Conservation (phyloP, 2,888 invertebrate genomes). For the Parnassius mnemosyne region DNA sequence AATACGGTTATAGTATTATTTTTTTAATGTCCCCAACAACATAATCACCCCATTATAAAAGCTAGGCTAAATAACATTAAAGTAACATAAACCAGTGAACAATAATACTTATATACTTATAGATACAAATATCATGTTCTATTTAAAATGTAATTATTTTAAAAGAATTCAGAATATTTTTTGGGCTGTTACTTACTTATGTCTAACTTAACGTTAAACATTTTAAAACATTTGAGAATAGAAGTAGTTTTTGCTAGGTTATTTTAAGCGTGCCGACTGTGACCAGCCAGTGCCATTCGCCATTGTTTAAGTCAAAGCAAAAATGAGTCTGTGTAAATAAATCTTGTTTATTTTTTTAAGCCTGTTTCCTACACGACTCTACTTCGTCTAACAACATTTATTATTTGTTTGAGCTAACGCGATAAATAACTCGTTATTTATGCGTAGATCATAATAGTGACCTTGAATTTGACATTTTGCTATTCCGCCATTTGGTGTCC, state of each 20-base stretch:
- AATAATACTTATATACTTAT: no score
- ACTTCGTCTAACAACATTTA: slow-evolving; percentile 3
- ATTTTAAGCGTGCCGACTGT: background rate
- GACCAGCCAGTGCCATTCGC: slow-evolving; percentile 19
- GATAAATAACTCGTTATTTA: slow-evolving; percentile 23
- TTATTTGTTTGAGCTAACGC: slow-evolving; percentile 22
- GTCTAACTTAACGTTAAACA: no score
- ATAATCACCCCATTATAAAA: no score
- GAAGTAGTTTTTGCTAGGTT: slow-evolving; percentile 8
- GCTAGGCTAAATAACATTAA: no score
- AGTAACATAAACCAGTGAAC: no score
- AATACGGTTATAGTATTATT: no score
- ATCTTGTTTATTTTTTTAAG: slow-evolving; percentile 15
- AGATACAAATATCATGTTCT: no score
- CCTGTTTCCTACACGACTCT: slow-evolving; percentile 4
- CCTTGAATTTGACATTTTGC: slow-evolving; percentile 27
- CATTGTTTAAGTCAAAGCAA: slow-evolving; percentile 40
- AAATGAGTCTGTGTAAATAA: slow-evolving; percentile 31
- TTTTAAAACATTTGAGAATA: no score
- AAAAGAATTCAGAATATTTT: no score
- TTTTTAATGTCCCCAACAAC: no score
- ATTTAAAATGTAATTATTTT: no score
- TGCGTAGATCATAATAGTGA: slow-evolving; percentile 24
- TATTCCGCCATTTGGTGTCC: slow-evolving; percentile 26
- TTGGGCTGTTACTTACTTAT: no score